Base-by-base conservation (phyloP, 2,888 invertebrate genomes). In the Callinectes sapidus region DNA sequence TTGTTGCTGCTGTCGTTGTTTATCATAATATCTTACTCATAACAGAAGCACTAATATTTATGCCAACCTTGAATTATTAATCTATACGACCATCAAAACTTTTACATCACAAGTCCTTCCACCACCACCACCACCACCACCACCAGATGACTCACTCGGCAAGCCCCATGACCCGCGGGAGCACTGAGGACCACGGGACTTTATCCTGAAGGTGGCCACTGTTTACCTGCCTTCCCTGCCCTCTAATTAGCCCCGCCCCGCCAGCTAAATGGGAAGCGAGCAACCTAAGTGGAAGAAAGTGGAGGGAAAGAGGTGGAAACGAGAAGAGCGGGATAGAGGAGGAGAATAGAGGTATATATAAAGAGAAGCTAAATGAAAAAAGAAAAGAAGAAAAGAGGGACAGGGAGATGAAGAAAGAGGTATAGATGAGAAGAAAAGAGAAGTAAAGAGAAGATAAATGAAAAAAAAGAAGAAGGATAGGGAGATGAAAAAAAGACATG, bases 181-280 rank as follows among this genome's bases (percentile, higher is more conserved):
- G 35, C 35, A 32, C 35, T 81, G 14, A 35, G 13, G 35, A 35
- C 6, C 81, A 16, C 18, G 81, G 16, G 81, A 5, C 81, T 18
- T 81, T 35, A 81, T 81, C 81, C 81, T 81, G 81, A 81, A 81
- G 81, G 81, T 35, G 81, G 35, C 16, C 81, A 81, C 14, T 81
- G 81, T 81, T 81, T 81, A 81, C 81, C 32, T 81, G 32, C 16
- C 81, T 35, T 3, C 13, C 2, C 81, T 14, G 81, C 81, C 81
- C 81, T 81, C 35, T 81, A 81, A 81, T 81, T 81, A 81, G 35
- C 81, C 32, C 1, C 32, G 81, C 35, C 35, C 81, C 5, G 81
- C 32, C 81, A 81, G 81, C 13, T 81, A 81, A 81, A 81, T 81
- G 81, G 81, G 81, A 81, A 81, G n/a, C 35, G 81, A 81, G 81